Base-by-base conservation (phyloP, 2,888 invertebrate species). In the Prosapia bicincta region DNA sequence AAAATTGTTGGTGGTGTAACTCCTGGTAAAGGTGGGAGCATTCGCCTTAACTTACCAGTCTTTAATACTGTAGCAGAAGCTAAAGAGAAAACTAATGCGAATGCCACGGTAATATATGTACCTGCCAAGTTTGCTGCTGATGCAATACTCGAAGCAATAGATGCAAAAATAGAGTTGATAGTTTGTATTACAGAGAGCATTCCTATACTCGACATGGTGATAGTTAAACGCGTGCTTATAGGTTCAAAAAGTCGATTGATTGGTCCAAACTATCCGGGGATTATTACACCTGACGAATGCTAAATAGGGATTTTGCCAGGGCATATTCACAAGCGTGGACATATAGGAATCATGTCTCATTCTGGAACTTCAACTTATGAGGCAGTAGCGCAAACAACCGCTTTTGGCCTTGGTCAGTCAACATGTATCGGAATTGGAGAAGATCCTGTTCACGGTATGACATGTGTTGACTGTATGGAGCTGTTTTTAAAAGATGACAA, bases 221-320 rank as follows among this genome's bases (percentile, higher is more conserved):
- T 93, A 83, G 99, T 99, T n/a, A 99, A 99, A 85, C 93, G 96
- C 82, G 91, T 92, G 25, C 88, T 97, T 69, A 88, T 92, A 82
- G 98, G 99, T 85, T 91, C 88, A 84, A 98, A 97, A 85, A 95
- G 96, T 0, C 90, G 99, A 72, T 89, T 99, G 65, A 92, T 99
- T 79, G 99, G 99, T 0, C 99, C 99, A 66, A 99, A 99, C 86
- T 99, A 99, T 85, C 99, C 99, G 3, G 99, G 99, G 79, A 97
- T 99, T 83, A 99, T 99, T 84, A 97, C 97, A 7, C 96, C 96
- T 1, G 94, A 93, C 85, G 89, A 95, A 90, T 99, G 99, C 87
- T 99, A 99, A 89, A 99, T 99, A 84, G 99, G 99, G 78, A 99
- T 99, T 83, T 99, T 99, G 99, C 99, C 99, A 2, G 99, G 97